These are phyloP conservation scores for Dermatemys mawii DNA, from an alignment of 2,113 vertebrate species.

Conservation along the genomic window DNA sequence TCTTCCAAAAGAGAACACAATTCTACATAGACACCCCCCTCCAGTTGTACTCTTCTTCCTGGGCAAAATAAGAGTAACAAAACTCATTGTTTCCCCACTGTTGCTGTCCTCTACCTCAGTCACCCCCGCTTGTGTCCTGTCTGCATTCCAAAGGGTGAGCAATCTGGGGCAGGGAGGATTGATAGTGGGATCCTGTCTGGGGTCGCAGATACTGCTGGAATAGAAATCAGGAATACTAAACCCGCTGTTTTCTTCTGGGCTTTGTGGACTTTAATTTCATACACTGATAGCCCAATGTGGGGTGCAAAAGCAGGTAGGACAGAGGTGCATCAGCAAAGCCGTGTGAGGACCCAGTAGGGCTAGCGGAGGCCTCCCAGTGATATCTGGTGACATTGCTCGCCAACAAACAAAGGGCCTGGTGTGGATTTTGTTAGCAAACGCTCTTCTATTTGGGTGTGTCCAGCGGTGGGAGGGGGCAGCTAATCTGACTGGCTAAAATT, in stretches of 20 bases:
- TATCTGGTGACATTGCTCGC: background rate
- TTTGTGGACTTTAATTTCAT: no score
- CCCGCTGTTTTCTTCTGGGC: no score
- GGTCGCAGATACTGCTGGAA: no score
- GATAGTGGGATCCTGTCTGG: background rate
- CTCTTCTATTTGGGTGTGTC: background rate
- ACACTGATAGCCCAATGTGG: no score
- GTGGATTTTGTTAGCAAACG: background rate
- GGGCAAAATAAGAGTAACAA: background rate
- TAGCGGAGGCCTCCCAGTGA: no score
- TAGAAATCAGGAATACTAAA: no score
- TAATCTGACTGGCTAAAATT: background rate
- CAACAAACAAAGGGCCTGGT: background rate
- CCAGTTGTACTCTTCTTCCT: background rate
- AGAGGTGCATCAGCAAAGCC: no score
- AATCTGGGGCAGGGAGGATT: background rate
- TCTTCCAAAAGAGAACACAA: background rate
- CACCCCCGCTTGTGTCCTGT: background rate
- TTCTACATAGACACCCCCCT: background rate
- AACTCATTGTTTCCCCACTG: background rate
- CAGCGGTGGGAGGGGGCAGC: no score
- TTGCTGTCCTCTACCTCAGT: background rate
- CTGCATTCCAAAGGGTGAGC: constrained; percentile 35
- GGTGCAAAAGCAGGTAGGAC: no score
- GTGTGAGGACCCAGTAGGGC: no score